Evolutionary conservation across 37 sponge, comb jelly and placozoan genomes (phyloP), one percentile per base, ranked within the genome.

Genomic region (Amphimedon queenslandica): DNA sequence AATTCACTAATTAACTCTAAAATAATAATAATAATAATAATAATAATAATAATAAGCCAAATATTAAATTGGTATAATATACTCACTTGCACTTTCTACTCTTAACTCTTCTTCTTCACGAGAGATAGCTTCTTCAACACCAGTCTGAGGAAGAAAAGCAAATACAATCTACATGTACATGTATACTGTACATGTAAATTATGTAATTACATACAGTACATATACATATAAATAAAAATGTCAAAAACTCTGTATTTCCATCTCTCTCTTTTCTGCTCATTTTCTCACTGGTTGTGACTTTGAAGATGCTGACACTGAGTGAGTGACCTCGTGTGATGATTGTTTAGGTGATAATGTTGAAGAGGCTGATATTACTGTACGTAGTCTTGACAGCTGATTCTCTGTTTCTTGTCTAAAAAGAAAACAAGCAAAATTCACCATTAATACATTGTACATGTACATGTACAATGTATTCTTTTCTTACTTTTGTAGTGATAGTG

Each of bases 401-500:
- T 47, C 13, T 47, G 13, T 13, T 18, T 47, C 13, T 47, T 47
- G 53, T 47, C 53, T 47, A 13, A 47, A 13, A 47, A 13, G 13
- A 13, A 47, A 18, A 47, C 53, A 47, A 18, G 13, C 53, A 47
- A 18, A 47, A 8, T 18, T 18, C 53, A 47, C 53, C 13, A 47
- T 47, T 47, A 47, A 47, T 47, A 13, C 13, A 18, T 47, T 47
- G 13, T 18, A 18, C 13, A 47, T 18, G 53, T 47, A 47, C 53
- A 47, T 47, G 53, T 47, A 47, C 13, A 47, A 47, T 18, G 53
- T 47, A 47, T 47, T 47, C 13, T n/a, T n/a, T n/a, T n/a, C n/a
- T n/a, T 51, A 86, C 87, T 64, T 80, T 64, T 87, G 87, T 33
- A 87, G 81, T 30, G 71, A 81, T 55, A 77, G 77, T 18, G 82